Base-by-base conservation (phyloP, 2,888 invertebrate species). In the Anodontia alba region DNA sequence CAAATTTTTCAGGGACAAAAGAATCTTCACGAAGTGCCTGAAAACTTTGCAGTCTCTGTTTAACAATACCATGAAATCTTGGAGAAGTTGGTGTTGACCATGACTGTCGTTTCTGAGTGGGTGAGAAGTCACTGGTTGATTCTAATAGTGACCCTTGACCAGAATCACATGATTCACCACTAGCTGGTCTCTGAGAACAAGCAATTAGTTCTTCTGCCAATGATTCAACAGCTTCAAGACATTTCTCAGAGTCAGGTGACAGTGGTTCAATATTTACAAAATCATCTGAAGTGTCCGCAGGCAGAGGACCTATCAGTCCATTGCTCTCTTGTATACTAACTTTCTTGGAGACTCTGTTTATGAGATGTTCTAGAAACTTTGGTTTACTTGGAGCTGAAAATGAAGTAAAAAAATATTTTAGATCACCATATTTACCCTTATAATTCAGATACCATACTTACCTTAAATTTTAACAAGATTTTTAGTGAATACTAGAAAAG, bases 301-400 rank as follows among this genome's bases (percentile, higher is more conserved):
- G 76, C 5, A 29, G 71, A 26, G 62, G 67, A 38, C 79, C 73
- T 29, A 83, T 76, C 20, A 79, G 29, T 36, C 81, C 83, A 81
- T 80, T 86, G 29, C 66, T 76, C 1, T 66, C 67, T 33, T 71
- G 81, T 8, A 38, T 12, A 77, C 81, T 43, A 75, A 80, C 77
- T 78, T 88, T 73, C 72, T 87, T 74, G 67, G 83, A 54, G 72
- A 88, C 87, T 72, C 90, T 86, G 62, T 83, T 90, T 38, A 91
- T 89, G 43, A 92, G 81, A 62, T 88, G 88, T 72, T 91, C 91
- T 49, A 92, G 81, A 81, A 92, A 91, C 82, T 91, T 91, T 46
- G 92, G 92, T 78, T 89, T 91, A 38, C 90, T 88, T 51, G 91
- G 91, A 43, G 90, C 92, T 92, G 90, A 62, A 87, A 90, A 83